A percentile compares a stretch with the other conserved stretches of the same genome.
Conservation (phyloP, 1,140 invertebrate species). For the Drosophila ironensis region DNA sequence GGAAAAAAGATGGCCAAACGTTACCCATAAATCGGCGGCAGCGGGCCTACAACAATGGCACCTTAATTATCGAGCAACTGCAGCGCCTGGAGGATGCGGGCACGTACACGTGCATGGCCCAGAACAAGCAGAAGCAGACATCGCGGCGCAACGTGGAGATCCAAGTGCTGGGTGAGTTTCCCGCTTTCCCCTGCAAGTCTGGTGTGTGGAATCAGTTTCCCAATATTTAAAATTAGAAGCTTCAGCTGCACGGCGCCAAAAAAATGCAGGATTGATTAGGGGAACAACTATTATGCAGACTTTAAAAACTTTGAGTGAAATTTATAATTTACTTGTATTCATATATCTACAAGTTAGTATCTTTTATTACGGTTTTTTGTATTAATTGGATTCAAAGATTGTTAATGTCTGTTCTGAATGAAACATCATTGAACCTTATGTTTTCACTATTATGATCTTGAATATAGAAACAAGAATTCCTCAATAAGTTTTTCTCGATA, state of each 20-base stretch:
- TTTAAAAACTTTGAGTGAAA: too few species aligned
- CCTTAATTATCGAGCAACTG: conserved; percentile 91
- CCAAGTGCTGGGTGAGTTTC: conserved; percentile 88
- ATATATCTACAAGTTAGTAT: too few species aligned
- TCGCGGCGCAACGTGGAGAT: conserved; percentile 92
- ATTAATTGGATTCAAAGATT: too few species aligned
- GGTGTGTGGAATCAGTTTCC: conserved; percentile 17
- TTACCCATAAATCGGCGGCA: conserved; percentile 94
- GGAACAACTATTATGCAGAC: too few species aligned
- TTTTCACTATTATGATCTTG: too few species aligned
- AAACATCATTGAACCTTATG: too few species aligned
- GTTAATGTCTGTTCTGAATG: too few species aligned
- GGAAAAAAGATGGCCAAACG: conserved; percentile 88
- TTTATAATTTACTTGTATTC: too few species aligned
- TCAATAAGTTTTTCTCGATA: too few species aligned
- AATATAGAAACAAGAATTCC: too few species aligned
- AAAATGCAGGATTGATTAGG: too few species aligned
- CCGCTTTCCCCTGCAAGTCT: conserved; percentile 4
- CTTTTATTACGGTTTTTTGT: too few species aligned
- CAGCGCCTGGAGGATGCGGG: conserved; percentile 90
- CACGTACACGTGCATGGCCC: conserved; percentile 94
- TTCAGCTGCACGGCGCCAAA: background rate
- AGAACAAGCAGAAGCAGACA: conserved; percentile 91
- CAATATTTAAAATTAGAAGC: conserved; percentile 67
- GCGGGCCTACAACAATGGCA: conserved; percentile 93